A percentile compares a stretch with the other conserved stretches of the same genome.
phyloP scores from a whole-genome alignment of 2,888 invertebrate species.

The Helobdella robusta region DNA sequence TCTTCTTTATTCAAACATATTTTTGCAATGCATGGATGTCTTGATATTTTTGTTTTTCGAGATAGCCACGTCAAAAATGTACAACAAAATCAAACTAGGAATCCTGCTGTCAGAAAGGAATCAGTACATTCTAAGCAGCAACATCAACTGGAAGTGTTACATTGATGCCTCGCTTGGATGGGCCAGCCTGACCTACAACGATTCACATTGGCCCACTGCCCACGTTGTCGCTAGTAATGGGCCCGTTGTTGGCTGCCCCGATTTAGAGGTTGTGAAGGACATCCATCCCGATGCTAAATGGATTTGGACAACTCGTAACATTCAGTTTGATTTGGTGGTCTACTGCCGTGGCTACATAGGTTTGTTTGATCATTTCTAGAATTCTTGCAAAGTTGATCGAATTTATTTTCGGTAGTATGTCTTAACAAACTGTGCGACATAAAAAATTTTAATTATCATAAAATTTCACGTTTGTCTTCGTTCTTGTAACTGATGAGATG shows the following conservation, averaged over 20 bases:
- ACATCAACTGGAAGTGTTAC: not conserved
- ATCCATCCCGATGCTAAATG: slow-evolving; percentile 7
- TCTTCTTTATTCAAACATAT: too few relatives aligned
- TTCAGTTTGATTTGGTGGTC: not conserved
- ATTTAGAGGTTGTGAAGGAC: not conserved
- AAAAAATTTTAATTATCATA: not conserved
- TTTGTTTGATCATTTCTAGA: too few relatives aligned
- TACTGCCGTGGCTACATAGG: slow-evolving; percentile 16
- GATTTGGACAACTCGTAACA: slow-evolving; percentile 16
- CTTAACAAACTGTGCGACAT: not conserved
- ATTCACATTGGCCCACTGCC: slow-evolving; percentile 8
- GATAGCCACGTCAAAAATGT: too few relatives aligned
- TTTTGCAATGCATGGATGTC: too few relatives aligned
- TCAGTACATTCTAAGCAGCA: not conserved
- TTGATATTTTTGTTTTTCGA: too few relatives aligned
- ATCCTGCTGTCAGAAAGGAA: not conserved
- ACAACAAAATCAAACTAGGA: too few relatives aligned
- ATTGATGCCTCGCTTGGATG: slow-evolving; percentile 1
- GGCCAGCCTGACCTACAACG: slow-evolving; percentile 8
- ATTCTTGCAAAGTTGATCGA: too few relatives aligned
- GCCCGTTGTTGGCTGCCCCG: not conserved
- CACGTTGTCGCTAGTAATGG: slow-evolving; percentile 9
- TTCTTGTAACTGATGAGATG: too few relatives aligned
- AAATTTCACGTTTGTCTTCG: too few relatives aligned
- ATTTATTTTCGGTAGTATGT: too few relatives aligned